These are phyloP conservation scores for Phrynocephalus forsythii DNA, from an alignment of 2,797 vertebrate genomes.

Conservation along the genomic window DNA sequence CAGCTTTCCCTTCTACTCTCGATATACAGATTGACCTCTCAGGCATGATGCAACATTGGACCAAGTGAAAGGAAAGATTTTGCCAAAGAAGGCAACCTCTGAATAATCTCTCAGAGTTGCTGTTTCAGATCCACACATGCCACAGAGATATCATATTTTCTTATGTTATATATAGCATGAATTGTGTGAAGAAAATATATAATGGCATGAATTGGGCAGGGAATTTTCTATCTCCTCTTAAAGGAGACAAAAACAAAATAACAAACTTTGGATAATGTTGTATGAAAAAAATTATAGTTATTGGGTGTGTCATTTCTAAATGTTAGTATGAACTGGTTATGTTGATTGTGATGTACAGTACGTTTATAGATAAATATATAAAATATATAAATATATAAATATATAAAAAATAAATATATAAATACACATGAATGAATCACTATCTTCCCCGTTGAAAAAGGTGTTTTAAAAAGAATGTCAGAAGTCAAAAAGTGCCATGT, in stretches of 20 bases:
- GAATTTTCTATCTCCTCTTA: background rate
- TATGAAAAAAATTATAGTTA: background rate
- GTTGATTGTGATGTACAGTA: too few relatives aligned
- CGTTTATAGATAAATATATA: too few relatives aligned
- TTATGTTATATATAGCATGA: background rate
- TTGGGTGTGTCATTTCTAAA: too few relatives aligned
- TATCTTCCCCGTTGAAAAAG: too few relatives aligned
- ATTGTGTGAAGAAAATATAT: background rate
- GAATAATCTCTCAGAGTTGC: background rate
- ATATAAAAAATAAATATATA: too few relatives aligned
- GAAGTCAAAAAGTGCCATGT: too few relatives aligned
- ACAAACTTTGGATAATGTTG: background rate
- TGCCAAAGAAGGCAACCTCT: background rate
- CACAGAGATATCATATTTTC: background rate
- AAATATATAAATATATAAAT: too few relatives aligned
- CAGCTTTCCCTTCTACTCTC: background rate
- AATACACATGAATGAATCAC: too few relatives aligned
- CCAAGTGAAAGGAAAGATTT: background rate
- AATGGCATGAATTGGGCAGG: background rate
- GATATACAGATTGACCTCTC: background rate
- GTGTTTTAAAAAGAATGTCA: too few relatives aligned
- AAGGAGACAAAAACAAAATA: background rate
- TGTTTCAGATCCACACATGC: conserved; percentile 1
- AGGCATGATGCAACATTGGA: background rate
- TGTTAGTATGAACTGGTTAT: too few relatives aligned